A percentile compares a stretch with the other conserved stretches of the same genome.
phyloP scores from a whole-genome alignment of 2,888 invertebrate species.

The Darwinula stevensoni region DNA sequence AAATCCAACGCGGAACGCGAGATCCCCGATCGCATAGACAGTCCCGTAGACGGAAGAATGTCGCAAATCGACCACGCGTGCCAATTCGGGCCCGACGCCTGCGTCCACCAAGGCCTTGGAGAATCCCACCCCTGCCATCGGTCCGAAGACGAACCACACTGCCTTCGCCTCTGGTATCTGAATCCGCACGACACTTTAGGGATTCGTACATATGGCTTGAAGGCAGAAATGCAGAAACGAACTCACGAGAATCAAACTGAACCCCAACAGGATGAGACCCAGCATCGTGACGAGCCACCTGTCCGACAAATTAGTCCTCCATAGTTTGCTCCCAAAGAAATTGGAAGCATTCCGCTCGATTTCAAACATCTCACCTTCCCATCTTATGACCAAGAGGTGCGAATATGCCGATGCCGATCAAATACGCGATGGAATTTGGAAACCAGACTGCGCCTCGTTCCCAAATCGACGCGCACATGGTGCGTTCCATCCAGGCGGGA shows the following conservation, averaged over 20 bases:
- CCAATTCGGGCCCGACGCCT: constrained; percentile 98
- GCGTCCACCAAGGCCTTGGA: constrained; percentile 99
- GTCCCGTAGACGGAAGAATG: constrained; percentile 94
- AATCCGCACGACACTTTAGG: too few relatives aligned
- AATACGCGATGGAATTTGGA: constrained; percentile 87
- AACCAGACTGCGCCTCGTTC: constrained; percentile 83
- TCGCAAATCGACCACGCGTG: constrained; percentile 83
- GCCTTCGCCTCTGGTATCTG: constrained; percentile 81
- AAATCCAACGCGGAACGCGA: constrained; percentile 58
- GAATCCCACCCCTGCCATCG: constrained; percentile 90
- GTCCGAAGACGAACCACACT: constrained; percentile 70
- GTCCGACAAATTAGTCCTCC: too few relatives aligned
- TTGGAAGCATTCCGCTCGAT: too few relatives aligned
- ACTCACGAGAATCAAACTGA: constrained; percentile 73
- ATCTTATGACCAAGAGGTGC: constrained; percentile 90
- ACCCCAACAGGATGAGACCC: constrained; percentile 72
- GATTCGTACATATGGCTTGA: too few relatives aligned
- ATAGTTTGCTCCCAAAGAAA: too few relatives aligned
- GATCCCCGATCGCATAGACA: constrained; percentile 96
- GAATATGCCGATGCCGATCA: constrained; percentile 88
- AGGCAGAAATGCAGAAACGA: too few relatives aligned
- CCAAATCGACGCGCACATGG: constrained; percentile 54
- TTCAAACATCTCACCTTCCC: constrained; percentile 42
- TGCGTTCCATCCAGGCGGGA: constrained; percentile 76
- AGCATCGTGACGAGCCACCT: constrained; percentile 83